Evolutionary conservation across 2,113 vertebrate genomes (phyloP).

Genomic region (Benthochromis sp.): DNA sequence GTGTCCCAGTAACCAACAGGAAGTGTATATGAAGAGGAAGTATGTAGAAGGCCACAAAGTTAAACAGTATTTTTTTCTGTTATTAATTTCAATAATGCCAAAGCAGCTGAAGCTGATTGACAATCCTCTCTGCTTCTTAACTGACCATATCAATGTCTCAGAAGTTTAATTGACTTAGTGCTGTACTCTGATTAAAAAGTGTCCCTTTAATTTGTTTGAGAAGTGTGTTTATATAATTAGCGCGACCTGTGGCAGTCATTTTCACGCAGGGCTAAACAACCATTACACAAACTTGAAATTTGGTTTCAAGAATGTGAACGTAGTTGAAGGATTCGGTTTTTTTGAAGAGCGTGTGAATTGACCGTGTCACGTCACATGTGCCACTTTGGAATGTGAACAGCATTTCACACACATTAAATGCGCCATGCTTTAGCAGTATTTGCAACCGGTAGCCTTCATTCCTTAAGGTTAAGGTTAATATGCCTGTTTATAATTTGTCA

Average conservation of each 20-base stretch:
- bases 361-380: neutral
- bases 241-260: neutral
- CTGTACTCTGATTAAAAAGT: neutral
- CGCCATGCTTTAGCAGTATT: neutral
- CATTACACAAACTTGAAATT: neutral
- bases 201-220: neutral
- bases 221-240: neutral
- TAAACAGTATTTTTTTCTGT: neutral
- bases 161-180: neutral
- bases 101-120: neutral
- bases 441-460: accelerated
- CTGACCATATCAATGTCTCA: neutral
- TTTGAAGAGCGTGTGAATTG: neutral
- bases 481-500: neutral
- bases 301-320: neutral
- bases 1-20: neutral
- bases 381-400: neutral
- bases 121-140: accelerated
- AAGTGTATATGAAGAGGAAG: neutral
- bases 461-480: neutral
- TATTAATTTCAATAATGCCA: neutral
- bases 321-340: accelerated
- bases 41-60: neutral
- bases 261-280: neutral
- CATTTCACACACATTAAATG: neutral